Conservation (phyloP, 2,797 vertebrate species). For the Lepus townsendii region DNA sequence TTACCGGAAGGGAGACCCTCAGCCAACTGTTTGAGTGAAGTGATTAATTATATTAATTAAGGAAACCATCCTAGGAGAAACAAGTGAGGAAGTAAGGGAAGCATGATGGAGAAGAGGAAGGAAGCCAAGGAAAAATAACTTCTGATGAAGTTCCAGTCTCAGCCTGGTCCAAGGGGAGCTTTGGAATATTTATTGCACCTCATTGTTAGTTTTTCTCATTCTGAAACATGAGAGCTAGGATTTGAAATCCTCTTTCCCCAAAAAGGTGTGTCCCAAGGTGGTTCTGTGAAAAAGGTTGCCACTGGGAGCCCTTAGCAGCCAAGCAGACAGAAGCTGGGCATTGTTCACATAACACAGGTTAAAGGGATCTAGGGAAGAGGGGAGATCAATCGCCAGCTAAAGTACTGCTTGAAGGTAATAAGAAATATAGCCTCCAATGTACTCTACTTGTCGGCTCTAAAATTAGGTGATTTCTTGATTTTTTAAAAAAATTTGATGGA, state of each 20-base stretch:
- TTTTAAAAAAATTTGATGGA: too few relatives aligned
- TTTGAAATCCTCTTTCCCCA: neutral
- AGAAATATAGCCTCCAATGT: too few relatives aligned
- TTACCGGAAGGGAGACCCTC: neutral
- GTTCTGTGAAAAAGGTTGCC: neutral
- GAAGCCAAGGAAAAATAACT: neutral
- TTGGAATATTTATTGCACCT: neutral
- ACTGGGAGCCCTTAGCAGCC: neutral
- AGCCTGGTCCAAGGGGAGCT: neutral
- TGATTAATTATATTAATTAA: slow-evolving; percentile 10
- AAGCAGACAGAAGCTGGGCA: neutral
- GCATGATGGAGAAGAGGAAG: neutral
- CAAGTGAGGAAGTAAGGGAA: neutral
- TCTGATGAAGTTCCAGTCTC: neutral
- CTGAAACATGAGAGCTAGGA: neutral
- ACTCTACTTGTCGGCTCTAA: neutral
- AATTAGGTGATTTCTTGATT: neutral
- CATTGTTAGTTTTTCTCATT: neutral
- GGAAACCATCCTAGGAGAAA: slow-evolving; percentile 10
- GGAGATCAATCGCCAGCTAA: too few relatives aligned
- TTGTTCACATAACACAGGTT: too few relatives aligned
- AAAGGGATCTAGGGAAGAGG: neutral
- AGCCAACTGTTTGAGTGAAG: neutral
- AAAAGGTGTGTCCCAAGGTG: neutral
- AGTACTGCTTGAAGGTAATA: neutral